These are phyloP conservation scores for Microplitis deprimator DNA, from an alignment of 2,888 invertebrate species.

Conservation along the genomic window DNA sequence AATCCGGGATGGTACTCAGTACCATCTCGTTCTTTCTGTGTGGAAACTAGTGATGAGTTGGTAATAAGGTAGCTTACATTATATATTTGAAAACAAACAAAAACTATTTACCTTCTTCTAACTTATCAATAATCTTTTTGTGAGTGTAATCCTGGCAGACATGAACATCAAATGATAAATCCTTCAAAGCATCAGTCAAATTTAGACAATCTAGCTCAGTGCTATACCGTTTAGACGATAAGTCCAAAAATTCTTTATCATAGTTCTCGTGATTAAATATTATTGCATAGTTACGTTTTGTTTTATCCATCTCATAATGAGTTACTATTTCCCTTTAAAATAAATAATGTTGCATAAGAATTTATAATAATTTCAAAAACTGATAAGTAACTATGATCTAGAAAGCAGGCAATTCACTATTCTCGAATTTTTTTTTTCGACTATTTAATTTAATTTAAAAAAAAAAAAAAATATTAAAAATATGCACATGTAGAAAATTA, in stretches of 20 bases:
- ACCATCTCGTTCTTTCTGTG: too few species aligned
- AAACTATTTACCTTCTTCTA: constrained; percentile 74
- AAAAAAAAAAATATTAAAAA: too few species aligned
- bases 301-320: constrained; percentile 91
- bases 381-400: too few species aligned
- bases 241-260: constrained; percentile 79
- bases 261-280: constrained; percentile 94
- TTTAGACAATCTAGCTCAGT: constrained; percentile 90
- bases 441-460: too few species aligned
- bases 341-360: too few species aligned
- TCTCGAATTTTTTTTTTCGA: too few species aligned
- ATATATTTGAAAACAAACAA: constrained; percentile 18
- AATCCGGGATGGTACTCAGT: too few species aligned
- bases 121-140: constrained; percentile 78
- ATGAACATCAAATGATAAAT: constrained; percentile 81
- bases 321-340: constrained; percentile 68
- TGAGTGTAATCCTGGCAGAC: constrained; percentile 81
- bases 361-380: too few species aligned
- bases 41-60: too few species aligned
- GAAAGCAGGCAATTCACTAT: too few species aligned
- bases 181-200: constrained; percentile 77
- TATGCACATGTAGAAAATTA: too few species aligned
- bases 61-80: too few species aligned
- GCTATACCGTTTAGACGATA: constrained; percentile 76
- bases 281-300: constrained; percentile 84